Base-by-base conservation (phyloP, 2,113 vertebrate genomes). In the Mandrillus leucophaeus region DNA sequence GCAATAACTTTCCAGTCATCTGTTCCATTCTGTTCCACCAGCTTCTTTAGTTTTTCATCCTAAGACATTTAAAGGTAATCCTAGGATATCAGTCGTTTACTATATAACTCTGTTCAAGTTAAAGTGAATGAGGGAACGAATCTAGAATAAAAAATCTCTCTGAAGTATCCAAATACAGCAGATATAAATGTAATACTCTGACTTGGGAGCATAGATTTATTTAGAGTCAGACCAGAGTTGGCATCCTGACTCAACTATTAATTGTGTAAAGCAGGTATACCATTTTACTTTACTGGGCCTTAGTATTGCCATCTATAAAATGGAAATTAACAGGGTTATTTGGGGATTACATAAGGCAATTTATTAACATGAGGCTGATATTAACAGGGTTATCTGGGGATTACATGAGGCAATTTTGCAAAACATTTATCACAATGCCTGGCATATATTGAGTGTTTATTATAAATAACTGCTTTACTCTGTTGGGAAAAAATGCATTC, bases 1-100 rank as follows among this genome's bases (percentile, higher is more conserved):
- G 99, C 99, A 97, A 99, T 99, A 96, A 99, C 98, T 99, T 99
- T 99, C 99, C 99, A 99, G 98, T 99, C 99, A 97, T 99, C 99
- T 95, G 99, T 99, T 96, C 99, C 99, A 98, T 99, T 99, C 98
- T 99, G 99, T 96, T 99, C 99, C 94, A 99, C 99, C 75, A 99
- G 98, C 98, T 99, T 99, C 98, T 99, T 99, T 94, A 99, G 93
- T 97, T 99, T 99, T 98, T 99, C 99, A 98, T 99, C 99, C 99
- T 99, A 98, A 85, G 86, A 97, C 89, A 97, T 97, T 94, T 92
- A 95, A 97, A 98, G 79, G 96, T 93, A 97, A 97, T 83, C 90
- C 11, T 92, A 88, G 93, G 76, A 50, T 75, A 97, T 97, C 93
- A 97, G 25, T 79, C 57, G 95, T 83, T 94, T 92, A 96, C n/a